Percentiles rank a stretch among this genome's conserved stretches.
Evolutionary conservation across 2,797 vertebrate species (phyloP).

Genomic region (Crocodylus rhombifer): DNA sequence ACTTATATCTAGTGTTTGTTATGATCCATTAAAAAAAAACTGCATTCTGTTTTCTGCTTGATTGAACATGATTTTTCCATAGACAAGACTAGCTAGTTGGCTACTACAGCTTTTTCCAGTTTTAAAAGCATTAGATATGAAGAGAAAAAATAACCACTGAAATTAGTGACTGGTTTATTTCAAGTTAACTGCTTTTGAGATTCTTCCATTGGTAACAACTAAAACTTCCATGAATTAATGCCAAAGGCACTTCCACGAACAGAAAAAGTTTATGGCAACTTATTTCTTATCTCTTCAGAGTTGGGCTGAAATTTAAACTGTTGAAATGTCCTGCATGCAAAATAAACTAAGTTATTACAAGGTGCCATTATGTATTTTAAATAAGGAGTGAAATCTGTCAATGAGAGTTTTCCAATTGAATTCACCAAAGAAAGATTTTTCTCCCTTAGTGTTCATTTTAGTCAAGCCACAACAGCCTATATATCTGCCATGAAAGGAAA

Average conservation of each 20-base stretch:
- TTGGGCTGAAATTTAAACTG: background rate
- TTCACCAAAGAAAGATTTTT: background rate
- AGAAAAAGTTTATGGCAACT: background rate
- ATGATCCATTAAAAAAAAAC: background rate
- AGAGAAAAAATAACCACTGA: background rate
- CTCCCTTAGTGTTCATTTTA: background rate
- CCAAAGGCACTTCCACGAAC: background rate
- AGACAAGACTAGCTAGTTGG: background rate
- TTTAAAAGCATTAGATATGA: background rate
- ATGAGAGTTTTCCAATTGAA: background rate
- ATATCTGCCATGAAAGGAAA: background rate
- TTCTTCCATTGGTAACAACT: conserved; percentile 5
- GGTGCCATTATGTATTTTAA: background rate
- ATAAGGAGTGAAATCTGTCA: background rate
- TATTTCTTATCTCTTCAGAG: background rate
- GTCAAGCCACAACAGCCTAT: background rate
- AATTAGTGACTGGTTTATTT: conserved; percentile 9
- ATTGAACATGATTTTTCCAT: background rate
- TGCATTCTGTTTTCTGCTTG: background rate
- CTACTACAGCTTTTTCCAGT: background rate
- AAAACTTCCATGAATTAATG: background rate
- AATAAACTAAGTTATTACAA: background rate
- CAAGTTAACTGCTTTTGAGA: background rate
- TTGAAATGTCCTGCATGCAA: background rate
- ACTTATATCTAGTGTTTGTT: background rate